Base-by-base conservation (phyloP, 2,797 vertebrate species). In the Cyprinella venusta region DNA sequence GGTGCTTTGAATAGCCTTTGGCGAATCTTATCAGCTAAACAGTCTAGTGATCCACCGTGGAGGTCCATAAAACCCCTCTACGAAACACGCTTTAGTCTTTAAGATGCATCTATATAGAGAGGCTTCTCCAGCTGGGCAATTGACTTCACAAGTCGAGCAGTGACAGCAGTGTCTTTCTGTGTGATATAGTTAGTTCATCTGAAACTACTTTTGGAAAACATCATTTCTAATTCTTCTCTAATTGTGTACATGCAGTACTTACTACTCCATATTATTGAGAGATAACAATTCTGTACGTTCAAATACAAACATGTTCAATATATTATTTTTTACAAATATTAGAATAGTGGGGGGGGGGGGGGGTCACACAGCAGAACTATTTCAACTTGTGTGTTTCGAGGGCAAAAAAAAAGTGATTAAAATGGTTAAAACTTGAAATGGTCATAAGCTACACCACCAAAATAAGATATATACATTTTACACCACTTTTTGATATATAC, bases 11-110 rank as follows among this genome's bases (percentile, higher is more conserved):
- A 88, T 81, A 88, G 93, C 94, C 91, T 89, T 88, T 86, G 92
- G 94, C 93, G 88, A 91, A 91, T 84, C 90, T 89, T 89, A 93
- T 93, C 91, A 92, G 90, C 91, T 92, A 92, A 94, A 93, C 89
- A 90, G 89, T 93, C 89, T 93, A 93, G 93, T 90, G 92, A 91
- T 63, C 92, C 92, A 93, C 92, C 88, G 90, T 85, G 88, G 93
- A 91, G 90, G 89, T 79, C 81, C 80, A 89, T 59, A 56, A 69
- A 79, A 63, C 79, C 90, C 56, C 48, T 86, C 88, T 90, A 89
- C 18, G 82, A 83, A 74, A 79, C 74, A 79, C 74, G 56, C 67
- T 90, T 61, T 6, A 63, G 59, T 6, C 24, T 63, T 63, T 63
- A 30, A 63, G 59, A 63, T 63, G 59, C 59, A 88, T 42, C n/a